Conservation (phyloP, 2,797 vertebrate genomes). For the Acanthis flammea region DNA sequence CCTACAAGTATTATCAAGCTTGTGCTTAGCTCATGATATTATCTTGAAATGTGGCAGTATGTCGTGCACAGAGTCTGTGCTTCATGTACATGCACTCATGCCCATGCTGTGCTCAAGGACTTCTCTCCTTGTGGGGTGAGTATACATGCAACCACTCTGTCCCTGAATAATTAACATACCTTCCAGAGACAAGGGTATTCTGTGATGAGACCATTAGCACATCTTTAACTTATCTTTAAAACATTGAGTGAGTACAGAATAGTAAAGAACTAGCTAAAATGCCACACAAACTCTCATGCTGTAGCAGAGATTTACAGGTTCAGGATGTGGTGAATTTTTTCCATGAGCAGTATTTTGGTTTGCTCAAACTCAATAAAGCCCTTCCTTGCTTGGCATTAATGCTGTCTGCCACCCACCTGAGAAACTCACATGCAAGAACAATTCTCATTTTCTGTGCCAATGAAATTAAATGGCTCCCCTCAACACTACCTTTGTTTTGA, state of each 20-base stretch:
- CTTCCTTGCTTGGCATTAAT: neutral
- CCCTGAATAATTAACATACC: neutral
- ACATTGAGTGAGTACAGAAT: neutral
- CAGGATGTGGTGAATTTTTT: neutral
- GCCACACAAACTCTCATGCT: neutral
- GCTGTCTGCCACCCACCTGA: neutral
- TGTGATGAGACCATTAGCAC: neutral
- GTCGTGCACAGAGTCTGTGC: neutral
- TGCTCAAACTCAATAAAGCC: neutral
- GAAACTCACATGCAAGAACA: neutral
- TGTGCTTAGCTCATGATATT: neutral
- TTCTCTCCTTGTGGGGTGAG: rapidly evolving
- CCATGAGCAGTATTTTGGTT: neutral
- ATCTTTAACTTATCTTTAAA: neutral
- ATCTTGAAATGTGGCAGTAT: neutral
- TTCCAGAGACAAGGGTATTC: neutral
- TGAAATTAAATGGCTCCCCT: neutral
- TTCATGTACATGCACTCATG: neutral
- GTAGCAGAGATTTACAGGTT: neutral
- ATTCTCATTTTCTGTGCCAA: neutral
- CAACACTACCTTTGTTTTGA: neutral
- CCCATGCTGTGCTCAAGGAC: neutral
- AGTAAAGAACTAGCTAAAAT: neutral
- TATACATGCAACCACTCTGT: neutral
- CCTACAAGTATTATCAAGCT: neutral